phyloP scores from a whole-genome alignment of 2,888 invertebrate species.

The Dynastes grantii region DNA sequence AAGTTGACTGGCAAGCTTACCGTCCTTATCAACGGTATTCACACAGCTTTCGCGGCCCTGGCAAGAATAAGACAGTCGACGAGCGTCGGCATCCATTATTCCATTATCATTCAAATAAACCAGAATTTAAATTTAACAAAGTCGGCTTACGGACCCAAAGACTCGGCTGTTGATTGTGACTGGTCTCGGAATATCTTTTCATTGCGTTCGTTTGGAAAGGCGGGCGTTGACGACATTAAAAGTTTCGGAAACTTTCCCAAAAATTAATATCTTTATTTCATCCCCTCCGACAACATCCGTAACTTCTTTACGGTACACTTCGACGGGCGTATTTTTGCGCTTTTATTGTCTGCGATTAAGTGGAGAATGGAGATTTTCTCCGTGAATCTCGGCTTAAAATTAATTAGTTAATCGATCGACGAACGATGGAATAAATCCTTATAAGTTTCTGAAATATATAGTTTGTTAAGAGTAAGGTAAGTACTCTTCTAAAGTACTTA shows the following conservation, averaged over 20 bases:
- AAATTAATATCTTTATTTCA: constrained; percentile 53
- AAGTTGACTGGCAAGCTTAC: constrained; percentile 63
- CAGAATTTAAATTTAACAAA: constrained; percentile 63
- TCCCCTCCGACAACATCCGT: constrained; percentile 43
- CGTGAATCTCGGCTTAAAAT: constrained; percentile 18
- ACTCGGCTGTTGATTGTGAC: constrained; percentile 37
- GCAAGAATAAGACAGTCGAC: constrained; percentile 59
- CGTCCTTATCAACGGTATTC: constrained; percentile 64
- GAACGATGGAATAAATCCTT: constrained; percentile 21
- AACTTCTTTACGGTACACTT: constrained; percentile 44
- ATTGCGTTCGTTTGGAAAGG: constrained; percentile 41
- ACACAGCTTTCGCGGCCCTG: constrained; percentile 61
- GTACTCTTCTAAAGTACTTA: constrained; percentile 5
- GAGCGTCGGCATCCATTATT: constrained; percentile 62
- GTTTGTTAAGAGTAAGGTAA: constrained; percentile 28
- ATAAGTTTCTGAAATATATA: constrained; percentile 17
- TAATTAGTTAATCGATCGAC: constrained; percentile 46
- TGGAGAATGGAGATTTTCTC: constrained; percentile 42
- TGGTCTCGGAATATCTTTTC: constrained; percentile 42
- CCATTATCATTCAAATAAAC: constrained; percentile 66
- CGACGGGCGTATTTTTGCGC: constrained; percentile 42
- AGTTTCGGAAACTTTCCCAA: constrained; percentile 55
- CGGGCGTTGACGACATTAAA: constrained; percentile 58
- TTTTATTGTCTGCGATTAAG: constrained; percentile 45
- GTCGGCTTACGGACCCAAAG: constrained; percentile 55